Base-by-base conservation (phyloP, 2,888 invertebrate species). In the Tenthredo distinguenda region DNA sequence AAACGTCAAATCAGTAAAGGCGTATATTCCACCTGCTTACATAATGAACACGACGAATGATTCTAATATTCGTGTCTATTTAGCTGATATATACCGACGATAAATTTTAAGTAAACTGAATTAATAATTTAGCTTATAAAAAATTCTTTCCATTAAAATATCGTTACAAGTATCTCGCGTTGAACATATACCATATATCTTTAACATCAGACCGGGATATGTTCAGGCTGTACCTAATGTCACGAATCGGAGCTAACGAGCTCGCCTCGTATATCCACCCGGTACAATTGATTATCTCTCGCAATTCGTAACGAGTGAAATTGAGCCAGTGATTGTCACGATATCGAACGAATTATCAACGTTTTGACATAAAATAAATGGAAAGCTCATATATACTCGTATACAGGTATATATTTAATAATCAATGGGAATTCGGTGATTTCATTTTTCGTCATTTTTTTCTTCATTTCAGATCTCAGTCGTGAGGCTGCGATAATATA, bases 401-500 rank as follows among this genome's bases (percentile, higher is more conserved):
- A 26, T 68, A 26, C 1, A 26, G 26, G 26, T 26, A 26, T 26
- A 26, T 34, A 4, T 18, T 68, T 68, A 68, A 68, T 68, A 34
- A 18, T 68, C 31, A n/a, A n/a, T 55, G 55, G 10, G 2, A 26
- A 5, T 15, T 31, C 34, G 15, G 18, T 68, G 5, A 6, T 68
- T 34, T 34, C 34, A 15, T 68, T 68, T 34, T 34, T 26, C 26
- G 5, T 9, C 62, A 55, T 26, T 71, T 71, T 71, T 12, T 15
- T 55, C 2, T 77, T 18, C 47, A 77, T 77, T 2, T 34, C 77
- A 55, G 50, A 55, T 50, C 21, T 34, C 31, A 74, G 55, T 81
- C 21, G 26, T 81, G 37, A 62, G 62, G 43, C 81, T 81, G 81
- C 81, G 81, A 81, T 81, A 58, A 81, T 62, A 62, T 62, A 81